Base-by-base conservation (phyloP, 2,888 invertebrate species). In the Synanthedon myopaeformis region DNA sequence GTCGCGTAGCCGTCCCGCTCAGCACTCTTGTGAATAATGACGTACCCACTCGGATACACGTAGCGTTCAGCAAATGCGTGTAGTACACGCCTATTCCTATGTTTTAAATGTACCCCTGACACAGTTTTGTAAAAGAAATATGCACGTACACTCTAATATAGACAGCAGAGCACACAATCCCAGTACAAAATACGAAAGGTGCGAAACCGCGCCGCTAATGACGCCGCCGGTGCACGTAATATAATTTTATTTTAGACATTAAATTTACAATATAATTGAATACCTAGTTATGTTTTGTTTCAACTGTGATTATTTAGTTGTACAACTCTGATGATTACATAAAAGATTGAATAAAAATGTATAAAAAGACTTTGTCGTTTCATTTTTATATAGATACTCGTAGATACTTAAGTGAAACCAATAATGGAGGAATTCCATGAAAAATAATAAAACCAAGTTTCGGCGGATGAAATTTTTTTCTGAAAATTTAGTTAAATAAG, bases 291-390 rank as follows among this genome's bases (percentile, higher is more conserved):
- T 76, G 82, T 88, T 89, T 87, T 82, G 85, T 88, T 89, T 89
- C 80, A 86, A 89, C 89, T 89, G 89, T 89, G 89, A 89, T 89
- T 89, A 85, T 86, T 88, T 89, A 89, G 88, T 87, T 89, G 85
- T 89, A 89, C 88, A 87, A 87, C 82, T 88, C 84, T 83, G 85
- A 85, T 74, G 80, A 85, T 83, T 83, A 86, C 79, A 88, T 86
- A 85, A 87, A 88, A 88, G 79, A 82, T 84, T 80, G 75, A 88
- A 85, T 85, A 86, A 88, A 49, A 79, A 81, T 77, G 72, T 78
- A 63, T 74, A 80, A 78, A 82, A 74, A 13, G 12, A 62, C 60
- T 56, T 49, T 41, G 55, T 57, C 58, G 63, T 69, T 68, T 71
- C 58, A 73, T 74, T 78, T 76, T 12, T 8, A 28, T 2, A 23